Percentiles rank a stretch among this genome's conserved stretches.
phyloP scores from a whole-genome alignment of 1,140 invertebrate species.

The Plectrocnemia conspersa region DNA sequence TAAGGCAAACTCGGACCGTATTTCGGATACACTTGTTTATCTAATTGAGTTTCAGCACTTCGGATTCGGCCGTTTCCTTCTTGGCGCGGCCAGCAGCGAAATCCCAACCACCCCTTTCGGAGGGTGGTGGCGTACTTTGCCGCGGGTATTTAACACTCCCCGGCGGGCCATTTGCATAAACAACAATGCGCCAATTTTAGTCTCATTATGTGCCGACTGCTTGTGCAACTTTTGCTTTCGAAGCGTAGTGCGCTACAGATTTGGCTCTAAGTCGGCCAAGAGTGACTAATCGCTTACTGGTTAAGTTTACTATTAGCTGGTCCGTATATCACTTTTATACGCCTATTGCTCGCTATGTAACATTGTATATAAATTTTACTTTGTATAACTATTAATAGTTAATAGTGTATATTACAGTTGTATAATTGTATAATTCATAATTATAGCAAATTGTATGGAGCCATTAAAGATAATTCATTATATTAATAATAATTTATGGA shows the following conservation, averaged over 20 bases:
- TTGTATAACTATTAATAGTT: too few relatives aligned
- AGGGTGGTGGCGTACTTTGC: constrained; percentile 14
- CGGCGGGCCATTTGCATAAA: constrained; percentile 33
- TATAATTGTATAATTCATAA: too few relatives aligned
- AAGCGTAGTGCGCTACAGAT: constrained; percentile 17
- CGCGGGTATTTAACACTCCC: constrained; percentile 34
- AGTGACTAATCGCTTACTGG: too few relatives aligned
- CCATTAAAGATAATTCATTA: too few relatives aligned
- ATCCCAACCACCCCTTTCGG: constrained; percentile 4
- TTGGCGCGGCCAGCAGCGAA: neutral
- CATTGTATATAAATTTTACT: too few relatives aligned
- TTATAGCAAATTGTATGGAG: too few relatives aligned
- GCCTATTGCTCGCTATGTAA: too few relatives aligned
- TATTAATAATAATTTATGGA: too few relatives aligned
- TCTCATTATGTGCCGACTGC: constrained; percentile 31
- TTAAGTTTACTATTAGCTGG: too few relatives aligned
- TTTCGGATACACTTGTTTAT: constrained; percentile 36
- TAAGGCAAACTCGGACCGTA: constrained; percentile 34
- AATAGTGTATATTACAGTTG: too few relatives aligned
- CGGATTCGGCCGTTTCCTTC: constrained; percentile 24
- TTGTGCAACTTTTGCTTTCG: constrained; percentile 28
- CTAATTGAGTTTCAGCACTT: constrained; percentile 36
- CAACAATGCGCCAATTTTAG: constrained; percentile 36
- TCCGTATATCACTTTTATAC: too few relatives aligned
- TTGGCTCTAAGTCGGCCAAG: constrained; percentile 13